Percentiles rank a stretch among this genome's conserved stretches.
Conservation (phyloP, 2,797 vertebrate species). For the Macropodus opercularis region DNA sequence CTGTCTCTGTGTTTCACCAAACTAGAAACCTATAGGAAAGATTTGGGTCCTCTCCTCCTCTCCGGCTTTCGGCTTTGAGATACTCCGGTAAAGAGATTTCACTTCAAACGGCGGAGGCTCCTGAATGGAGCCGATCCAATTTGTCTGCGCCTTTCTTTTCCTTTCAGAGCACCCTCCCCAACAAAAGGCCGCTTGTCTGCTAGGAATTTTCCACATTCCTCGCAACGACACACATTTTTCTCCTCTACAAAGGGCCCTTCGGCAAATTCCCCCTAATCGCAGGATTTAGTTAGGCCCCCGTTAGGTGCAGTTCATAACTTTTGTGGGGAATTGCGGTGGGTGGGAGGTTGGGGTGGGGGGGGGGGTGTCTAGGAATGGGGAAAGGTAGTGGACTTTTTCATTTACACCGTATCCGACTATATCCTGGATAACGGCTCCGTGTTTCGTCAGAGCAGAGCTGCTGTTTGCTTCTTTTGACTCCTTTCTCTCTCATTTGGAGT, state of each 20-base stretch:
- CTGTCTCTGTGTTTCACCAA: too few relatives aligned
- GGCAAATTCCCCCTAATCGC: slow-evolving; percentile 94
- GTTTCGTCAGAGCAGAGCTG: too few relatives aligned
- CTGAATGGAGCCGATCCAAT: slow-evolving; percentile 84
- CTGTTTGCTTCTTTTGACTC: background rate
- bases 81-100: slow-evolving; percentile 82
- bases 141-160: slow-evolving; percentile 93
- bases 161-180: slow-evolving; percentile 89
- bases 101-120: slow-evolving; percentile 87
- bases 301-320: slow-evolving; percentile 94
- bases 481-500: too few relatives aligned
- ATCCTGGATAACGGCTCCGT: too few relatives aligned
- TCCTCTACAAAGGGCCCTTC: slow-evolving; percentile 94
- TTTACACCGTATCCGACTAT: too few relatives aligned
- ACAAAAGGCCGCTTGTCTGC: slow-evolving; percentile 96
- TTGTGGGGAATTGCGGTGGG: slow-evolving; percentile 24
- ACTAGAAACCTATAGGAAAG: background rate
- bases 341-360: background rate
- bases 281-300: slow-evolving; percentile 89
- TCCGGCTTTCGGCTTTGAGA: slow-evolving; percentile 38
- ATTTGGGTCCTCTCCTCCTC: too few relatives aligned
- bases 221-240: slow-evolving; percentile 94
- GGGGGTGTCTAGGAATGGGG: background rate
- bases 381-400: slow-evolving; percentile 3
- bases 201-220: slow-evolving; percentile 97